A percentile compares a stretch with the other conserved stretches of the same genome.
These are phyloP conservation scores for Pollenia griseotomentosa DNA, from an alignment of 2,888 invertebrate species.

Conservation along the genomic window DNA sequence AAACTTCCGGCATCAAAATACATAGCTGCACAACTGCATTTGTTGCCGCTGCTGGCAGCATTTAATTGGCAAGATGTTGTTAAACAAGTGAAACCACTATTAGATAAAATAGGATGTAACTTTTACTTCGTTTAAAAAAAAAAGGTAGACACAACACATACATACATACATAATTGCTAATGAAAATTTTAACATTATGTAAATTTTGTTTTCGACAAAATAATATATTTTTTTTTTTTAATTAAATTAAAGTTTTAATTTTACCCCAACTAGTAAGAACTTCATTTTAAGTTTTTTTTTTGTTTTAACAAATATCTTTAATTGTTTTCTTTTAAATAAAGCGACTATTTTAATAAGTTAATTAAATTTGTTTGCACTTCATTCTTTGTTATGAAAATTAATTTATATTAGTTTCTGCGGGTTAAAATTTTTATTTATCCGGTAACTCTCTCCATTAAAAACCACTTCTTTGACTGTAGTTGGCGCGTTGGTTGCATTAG, in stretches of 20 bases:
- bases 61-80: slow-evolving; percentile 57
- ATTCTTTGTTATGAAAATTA: slow-evolving; percentile 32
- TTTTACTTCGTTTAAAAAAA: slow-evolving; percentile 48
- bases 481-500: slow-evolving; percentile 79
- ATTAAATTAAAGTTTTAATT: slow-evolving; percentile 10
- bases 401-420: slow-evolving; percentile 51
- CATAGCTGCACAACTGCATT: background rate
- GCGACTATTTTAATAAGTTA: background rate
- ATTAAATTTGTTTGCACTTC: slow-evolving; percentile 41
- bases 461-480: slow-evolving; percentile 80
- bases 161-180: background rate
- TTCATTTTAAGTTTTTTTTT: slow-evolving; percentile 50
- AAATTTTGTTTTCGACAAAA: slow-evolving; percentile 58
- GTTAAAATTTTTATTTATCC: slow-evolving; percentile 76
- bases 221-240: slow-evolving; percentile 7
- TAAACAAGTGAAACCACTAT: slow-evolving; percentile 70
- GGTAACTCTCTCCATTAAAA: slow-evolving; percentile 59
- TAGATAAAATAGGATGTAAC: slow-evolving; percentile 62
- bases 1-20: slow-evolving; percentile 71
- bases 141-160: background rate
- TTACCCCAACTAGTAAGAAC: slow-evolving; percentile 45
- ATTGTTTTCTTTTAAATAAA: slow-evolving; percentile 1
- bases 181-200: slow-evolving; percentile 68
- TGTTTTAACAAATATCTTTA: background rate
- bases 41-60: slow-evolving; percentile 36